Evolutionary conservation across 2,113 vertebrate genomes (phyloP).

Genomic region (Etheostoma spectabile): DNA sequence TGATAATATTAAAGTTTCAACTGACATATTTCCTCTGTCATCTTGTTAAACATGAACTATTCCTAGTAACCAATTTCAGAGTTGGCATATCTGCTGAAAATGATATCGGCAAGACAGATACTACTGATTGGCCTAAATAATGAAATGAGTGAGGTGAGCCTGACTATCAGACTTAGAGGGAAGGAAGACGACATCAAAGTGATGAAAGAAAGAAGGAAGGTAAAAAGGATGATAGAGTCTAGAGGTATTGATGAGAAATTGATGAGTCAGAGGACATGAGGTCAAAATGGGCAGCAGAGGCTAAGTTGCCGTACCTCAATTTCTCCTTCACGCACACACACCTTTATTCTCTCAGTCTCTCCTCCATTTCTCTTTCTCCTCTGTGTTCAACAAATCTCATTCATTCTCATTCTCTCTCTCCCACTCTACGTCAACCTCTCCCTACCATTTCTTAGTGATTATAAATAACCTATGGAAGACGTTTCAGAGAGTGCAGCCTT

Average conservation of each 20-base stretch:
- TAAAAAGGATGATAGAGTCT: background rate
- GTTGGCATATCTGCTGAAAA: background rate
- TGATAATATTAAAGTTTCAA: background rate
- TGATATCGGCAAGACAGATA: background rate
- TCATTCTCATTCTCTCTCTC: slow-evolving; percentile 4
- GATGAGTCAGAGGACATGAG: background rate
- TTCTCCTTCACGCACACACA: background rate
- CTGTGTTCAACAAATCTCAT: slow-evolving; percentile 13
- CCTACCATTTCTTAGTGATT: slow-evolving; percentile 48
- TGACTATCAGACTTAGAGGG: background rate
- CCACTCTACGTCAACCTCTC: slow-evolving; percentile 25
- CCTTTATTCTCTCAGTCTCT: background rate
- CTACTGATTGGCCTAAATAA: background rate
- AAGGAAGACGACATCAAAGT: background rate
- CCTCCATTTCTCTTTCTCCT: slow-evolving; percentile 6
- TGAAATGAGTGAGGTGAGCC: background rate
- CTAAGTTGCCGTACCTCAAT: background rate
- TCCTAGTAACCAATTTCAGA: background rate
- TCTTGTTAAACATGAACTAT: background rate
- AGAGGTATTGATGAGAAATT: slow-evolving; percentile 5
- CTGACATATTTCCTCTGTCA: background rate
- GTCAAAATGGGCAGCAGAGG: background rate
- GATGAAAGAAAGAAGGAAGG: background rate
- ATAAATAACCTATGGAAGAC: slow-evolving; percentile 73
- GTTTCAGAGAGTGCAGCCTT: slow-evolving; percentile 58